Conservation (phyloP, 2,888 invertebrate genomes). For the Ochropleura plecta region DNA sequence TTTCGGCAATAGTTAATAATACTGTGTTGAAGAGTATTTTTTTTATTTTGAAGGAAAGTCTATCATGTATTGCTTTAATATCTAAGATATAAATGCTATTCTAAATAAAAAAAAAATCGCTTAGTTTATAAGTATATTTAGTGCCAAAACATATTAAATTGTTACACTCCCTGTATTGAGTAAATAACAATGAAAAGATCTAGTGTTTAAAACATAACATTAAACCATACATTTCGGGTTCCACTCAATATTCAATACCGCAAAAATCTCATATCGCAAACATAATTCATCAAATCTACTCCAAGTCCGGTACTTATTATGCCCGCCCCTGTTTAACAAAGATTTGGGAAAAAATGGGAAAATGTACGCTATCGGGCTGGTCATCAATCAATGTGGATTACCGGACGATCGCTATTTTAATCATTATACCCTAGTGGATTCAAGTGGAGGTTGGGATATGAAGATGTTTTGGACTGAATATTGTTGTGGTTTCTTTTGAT, state of each 20-base stretch:
- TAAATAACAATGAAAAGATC: no score
- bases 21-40: background rate
- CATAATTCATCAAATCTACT: constrained; percentile 65
- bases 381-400: constrained; percentile 87
- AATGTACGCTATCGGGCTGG: constrained; percentile 75
- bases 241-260: constrained; percentile 34
- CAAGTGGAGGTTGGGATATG: constrained; percentile 43
- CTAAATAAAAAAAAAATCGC: no score
- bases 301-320: constrained; percentile 64
- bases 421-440: constrained; percentile 79
- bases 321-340: constrained; percentile 67
- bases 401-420: constrained; percentile 79
- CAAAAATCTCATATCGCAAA: constrained; percentile 55
- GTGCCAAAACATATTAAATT: no score
- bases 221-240: background rate
- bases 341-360: constrained; percentile 82
- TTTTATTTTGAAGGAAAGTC: no score
- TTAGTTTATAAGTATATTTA: no score
- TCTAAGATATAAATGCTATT: no score
- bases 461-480: constrained; percentile 20
- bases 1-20: background rate
- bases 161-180: no score
- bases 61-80: no score
- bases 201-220: no score
- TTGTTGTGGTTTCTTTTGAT: constrained; percentile 15